Percentiles rank a stretch among this genome's conserved stretches.
phyloP scores from a whole-genome alignment of 2,888 invertebrate genomes.

The Alcis repandata region DNA sequence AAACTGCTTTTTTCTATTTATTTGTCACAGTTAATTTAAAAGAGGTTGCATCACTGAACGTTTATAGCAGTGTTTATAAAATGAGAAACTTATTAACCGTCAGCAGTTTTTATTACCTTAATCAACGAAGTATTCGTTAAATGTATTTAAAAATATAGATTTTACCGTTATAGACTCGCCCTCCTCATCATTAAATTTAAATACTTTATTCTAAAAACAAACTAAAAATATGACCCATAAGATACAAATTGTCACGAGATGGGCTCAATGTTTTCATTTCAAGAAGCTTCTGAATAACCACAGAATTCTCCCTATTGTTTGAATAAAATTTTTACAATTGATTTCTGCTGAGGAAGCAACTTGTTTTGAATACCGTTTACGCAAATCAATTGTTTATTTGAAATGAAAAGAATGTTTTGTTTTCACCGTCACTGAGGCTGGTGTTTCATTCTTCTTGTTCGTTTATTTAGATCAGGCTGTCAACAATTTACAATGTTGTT shows the following conservation, averaged over 20 bases:
- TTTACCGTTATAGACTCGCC: too few species aligned
- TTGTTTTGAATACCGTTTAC: slow-evolving; percentile 30
- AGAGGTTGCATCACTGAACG: too few species aligned
- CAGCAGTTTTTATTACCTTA: too few species aligned
- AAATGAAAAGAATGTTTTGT: slow-evolving; percentile 65
- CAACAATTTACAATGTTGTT: slow-evolving; percentile 33
- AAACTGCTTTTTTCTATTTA: too few species aligned
- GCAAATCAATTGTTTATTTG: slow-evolving; percentile 60
- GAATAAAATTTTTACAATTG: neutral
- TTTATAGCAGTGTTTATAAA: too few species aligned
- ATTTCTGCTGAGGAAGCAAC: slow-evolving; percentile 14
- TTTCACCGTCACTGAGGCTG: slow-evolving; percentile 47
- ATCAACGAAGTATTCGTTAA: too few species aligned
- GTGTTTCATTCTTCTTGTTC: slow-evolving; percentile 40
- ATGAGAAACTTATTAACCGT: too few species aligned
- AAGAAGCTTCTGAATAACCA: neutral
- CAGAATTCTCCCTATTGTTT: neutral
- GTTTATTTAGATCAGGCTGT: slow-evolving; percentile 57
- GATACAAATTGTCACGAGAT: neutral
- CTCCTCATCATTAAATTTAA: too few species aligned
- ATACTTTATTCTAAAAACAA: too few species aligned
- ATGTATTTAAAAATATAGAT: too few species aligned
- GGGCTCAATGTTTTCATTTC: neutral
- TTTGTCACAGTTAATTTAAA: too few species aligned
- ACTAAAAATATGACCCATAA: too few species aligned